These are phyloP conservation scores for Chaenocephalus aceratus DNA, from an alignment of 2,113 vertebrate genomes.

Conservation along the genomic window DNA sequence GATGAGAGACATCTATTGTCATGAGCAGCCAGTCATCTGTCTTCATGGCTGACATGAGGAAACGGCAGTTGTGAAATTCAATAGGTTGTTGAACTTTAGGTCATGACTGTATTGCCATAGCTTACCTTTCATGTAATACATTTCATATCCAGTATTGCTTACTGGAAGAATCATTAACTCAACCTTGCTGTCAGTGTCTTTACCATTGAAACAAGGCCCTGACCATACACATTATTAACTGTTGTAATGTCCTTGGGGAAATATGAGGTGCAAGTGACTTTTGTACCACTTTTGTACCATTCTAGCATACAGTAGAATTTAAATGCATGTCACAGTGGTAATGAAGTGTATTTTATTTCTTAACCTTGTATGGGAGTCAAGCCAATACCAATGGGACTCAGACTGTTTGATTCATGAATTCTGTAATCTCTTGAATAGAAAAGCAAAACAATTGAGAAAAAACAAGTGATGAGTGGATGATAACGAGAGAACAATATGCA, in stretches of 20 bases:
- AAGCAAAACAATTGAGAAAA: background rate
- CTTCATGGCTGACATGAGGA: background rate
- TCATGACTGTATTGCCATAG: background rate
- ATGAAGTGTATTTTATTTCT: slow-evolving; percentile 4
- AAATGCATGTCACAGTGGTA: background rate
- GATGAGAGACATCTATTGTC: slow-evolving; percentile 27
- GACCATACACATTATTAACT: slow-evolving; percentile 27
- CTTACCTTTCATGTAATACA: slow-evolving; percentile 6
- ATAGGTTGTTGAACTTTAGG: background rate
- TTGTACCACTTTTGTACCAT: background rate
- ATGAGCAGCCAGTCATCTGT: slow-evolving; percentile 6
- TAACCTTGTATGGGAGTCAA: background rate
- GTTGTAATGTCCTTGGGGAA: slow-evolving; percentile 11
- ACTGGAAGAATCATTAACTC: slow-evolving; percentile 46
- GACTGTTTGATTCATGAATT: no score
- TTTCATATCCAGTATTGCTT: background rate
- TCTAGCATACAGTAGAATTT: background rate
- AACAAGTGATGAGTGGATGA: no score
- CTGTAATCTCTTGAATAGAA: no score
- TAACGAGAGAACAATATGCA: background rate
- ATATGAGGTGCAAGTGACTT: slow-evolving; percentile 33
- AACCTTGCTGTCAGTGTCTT: slow-evolving; percentile 9
- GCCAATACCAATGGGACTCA: background rate
- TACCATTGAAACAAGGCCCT: background rate
- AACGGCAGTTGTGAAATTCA: slow-evolving; percentile 28